phyloP scores from a whole-genome alignment of 2,888 invertebrate genomes.

The Tachina grossa region DNA sequence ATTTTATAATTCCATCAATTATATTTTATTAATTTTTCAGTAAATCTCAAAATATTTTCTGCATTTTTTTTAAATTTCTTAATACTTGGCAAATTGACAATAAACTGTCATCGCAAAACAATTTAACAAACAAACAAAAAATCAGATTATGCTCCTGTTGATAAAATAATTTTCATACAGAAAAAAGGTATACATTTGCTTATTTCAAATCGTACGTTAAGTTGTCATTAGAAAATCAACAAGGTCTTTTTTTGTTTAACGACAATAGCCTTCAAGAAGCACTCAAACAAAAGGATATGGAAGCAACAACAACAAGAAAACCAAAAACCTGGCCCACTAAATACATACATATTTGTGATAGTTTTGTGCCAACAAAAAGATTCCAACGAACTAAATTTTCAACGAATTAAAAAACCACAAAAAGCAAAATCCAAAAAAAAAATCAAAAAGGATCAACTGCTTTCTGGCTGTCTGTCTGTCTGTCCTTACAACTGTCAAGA shows the following conservation, averaged over 20 bases:
- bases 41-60: slow-evolving; percentile 7
- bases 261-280: slow-evolving; percentile 43
- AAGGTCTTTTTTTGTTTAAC: slow-evolving; percentile 57
- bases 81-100: slow-evolving; percentile 69
- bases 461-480: neutral
- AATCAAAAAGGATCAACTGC: slow-evolving; percentile 61
- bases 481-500: slow-evolving; percentile 28
- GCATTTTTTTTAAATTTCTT: slow-evolving; percentile 8
- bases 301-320: too few species aligned
- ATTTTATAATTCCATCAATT: too few species aligned
- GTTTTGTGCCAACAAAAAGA: slow-evolving; percentile 52
- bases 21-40: too few species aligned
- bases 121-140: slow-evolving; percentile 24
- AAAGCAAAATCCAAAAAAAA: slow-evolving; percentile 47
- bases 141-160: slow-evolving; percentile 24
- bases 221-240: slow-evolving; percentile 70
- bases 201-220: slow-evolving; percentile 15
- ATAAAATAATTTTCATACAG: neutral
- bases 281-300: neutral
- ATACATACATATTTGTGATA: neutral
- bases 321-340: slow-evolving; percentile 60
- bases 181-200: slow-evolving; percentile 17
- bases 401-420: slow-evolving; percentile 71
- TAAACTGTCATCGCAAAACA: slow-evolving; percentile 62
- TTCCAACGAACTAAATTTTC: slow-evolving; percentile 56